A percentile compares a stretch with the other conserved stretches of the same genome.
Evolutionary conservation across 2,113 vertebrate species (phyloP).

Genomic region (Charadrius vociferus): DNA sequence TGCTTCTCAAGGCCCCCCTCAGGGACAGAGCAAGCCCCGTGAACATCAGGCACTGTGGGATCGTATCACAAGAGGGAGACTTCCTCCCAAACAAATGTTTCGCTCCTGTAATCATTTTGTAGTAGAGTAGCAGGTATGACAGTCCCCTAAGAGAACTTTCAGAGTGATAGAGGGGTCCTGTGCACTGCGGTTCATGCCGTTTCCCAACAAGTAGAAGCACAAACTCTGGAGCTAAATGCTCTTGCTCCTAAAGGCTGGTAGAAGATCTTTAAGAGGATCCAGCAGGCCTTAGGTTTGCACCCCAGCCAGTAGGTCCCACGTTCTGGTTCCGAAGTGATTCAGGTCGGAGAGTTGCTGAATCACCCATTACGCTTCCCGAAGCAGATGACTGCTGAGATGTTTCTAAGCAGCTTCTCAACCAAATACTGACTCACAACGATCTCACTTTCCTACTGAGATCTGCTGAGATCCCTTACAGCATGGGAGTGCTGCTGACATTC

Average conservation of each 20-base stretch:
- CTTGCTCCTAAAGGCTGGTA: background rate
- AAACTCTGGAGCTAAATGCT: background rate
- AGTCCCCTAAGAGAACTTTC: background rate
- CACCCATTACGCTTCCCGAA: background rate
- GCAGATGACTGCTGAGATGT: background rate
- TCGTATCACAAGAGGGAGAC: accelerated
- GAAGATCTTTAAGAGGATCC: background rate
- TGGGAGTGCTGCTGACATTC: background rate
- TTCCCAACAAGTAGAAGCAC: background rate
- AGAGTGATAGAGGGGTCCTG: background rate
- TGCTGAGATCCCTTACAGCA: background rate
- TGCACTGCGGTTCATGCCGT: background rate
- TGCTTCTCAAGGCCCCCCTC: background rate
- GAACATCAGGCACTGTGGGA: background rate
- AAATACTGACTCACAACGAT: background rate
- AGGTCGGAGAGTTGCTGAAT: background rate
- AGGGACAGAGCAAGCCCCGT: background rate
- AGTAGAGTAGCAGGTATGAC: background rate
- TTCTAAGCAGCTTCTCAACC: background rate
- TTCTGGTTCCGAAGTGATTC: background rate
- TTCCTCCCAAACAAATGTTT: background rate
- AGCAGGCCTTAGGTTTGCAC: background rate
- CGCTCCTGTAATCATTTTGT: background rate
- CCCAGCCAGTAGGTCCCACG: accelerated
- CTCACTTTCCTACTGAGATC: background rate